Base-by-base conservation (phyloP, 2,888 invertebrate species). In the Drosophila pseudotakahashii region DNA sequence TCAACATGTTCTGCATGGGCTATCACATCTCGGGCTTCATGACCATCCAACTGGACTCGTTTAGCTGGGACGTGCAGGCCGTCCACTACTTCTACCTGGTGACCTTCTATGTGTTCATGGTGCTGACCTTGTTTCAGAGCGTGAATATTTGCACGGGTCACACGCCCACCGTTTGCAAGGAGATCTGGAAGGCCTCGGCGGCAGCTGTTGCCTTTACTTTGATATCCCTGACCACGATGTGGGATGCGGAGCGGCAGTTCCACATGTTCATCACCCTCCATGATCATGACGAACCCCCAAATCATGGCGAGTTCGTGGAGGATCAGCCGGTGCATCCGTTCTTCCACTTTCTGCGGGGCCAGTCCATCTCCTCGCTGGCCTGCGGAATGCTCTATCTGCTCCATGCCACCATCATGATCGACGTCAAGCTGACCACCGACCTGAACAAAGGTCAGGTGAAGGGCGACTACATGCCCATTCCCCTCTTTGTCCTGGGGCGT, bases 41-140 rank as follows among this genome's bases (percentile, higher is more conserved):
- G 64, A 1, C 52, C 13, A 53, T 68, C 7, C 11, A 71, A 4
- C 3, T 72, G 13, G 1, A 19, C 2, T 36, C 50, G 26, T 37
- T 74, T 1, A 4, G 7, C 2, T 10, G 23, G 45, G 11, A 55
- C 2, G 52, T 48, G 19, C 50, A 64, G n/a, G 0, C 48, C 2
- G 1, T 74, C 0, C 59, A 62, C 11, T 71, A 51, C 16, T 0
- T 1, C 0, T 78, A 78, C 53, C 30, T 76, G 26, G 0, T 54
- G 4, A 32, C 39, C 1, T 76, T 78, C 30, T 76, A 78, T 41
- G 23, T 51, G 0, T 79, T 72, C 39, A 72, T 74, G 60, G 59
- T 79, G 44, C 16, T 68, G 19, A 79, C 78, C 7, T 53, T 78
- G 1, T 76, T 76, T 5, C 72, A 79, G 54, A 79, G 79, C 59